Percentiles rank a stretch among this genome's conserved stretches.
phyloP scores from a whole-genome alignment of 2,888 invertebrate species.

The Cephus runcator region DNA sequence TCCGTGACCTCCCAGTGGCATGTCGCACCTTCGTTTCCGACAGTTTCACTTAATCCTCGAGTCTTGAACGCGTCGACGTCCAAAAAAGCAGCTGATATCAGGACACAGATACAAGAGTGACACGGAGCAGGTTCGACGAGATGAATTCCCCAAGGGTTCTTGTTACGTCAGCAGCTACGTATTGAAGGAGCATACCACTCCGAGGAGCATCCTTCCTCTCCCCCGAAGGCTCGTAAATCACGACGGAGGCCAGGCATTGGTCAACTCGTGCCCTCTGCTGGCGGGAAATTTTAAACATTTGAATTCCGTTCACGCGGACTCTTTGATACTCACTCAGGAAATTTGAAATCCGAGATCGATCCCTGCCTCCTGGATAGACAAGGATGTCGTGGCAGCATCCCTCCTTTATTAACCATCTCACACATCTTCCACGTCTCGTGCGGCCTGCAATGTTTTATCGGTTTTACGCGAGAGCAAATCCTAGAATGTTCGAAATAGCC shows the following conservation, averaged over 20 bases:
- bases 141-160: background rate
- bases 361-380: background rate
- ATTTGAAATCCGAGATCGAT: background rate
- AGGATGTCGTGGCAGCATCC: background rate
- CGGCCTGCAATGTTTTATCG: background rate
- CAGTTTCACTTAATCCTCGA: background rate
- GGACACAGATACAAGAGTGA: background rate
- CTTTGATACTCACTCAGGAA: background rate
- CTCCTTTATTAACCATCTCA: background rate
- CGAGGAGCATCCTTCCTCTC: background rate
- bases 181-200: background rate
- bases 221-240: background rate
- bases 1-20: background rate
- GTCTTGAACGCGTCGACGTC: background rate
- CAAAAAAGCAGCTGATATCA: background rate
- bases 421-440: background rate
- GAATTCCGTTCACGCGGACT: background rate
- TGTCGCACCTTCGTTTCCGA: background rate
- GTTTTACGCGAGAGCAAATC: background rate
- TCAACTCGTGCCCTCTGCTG: background rate
- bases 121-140: background rate
- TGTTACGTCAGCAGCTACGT: background rate
- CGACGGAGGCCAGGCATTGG: background rate
- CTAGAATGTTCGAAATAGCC: background rate
- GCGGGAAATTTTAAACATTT: background rate